phyloP scores from a whole-genome alignment of 2,113 vertebrate species.

The Gobio gobio region DNA sequence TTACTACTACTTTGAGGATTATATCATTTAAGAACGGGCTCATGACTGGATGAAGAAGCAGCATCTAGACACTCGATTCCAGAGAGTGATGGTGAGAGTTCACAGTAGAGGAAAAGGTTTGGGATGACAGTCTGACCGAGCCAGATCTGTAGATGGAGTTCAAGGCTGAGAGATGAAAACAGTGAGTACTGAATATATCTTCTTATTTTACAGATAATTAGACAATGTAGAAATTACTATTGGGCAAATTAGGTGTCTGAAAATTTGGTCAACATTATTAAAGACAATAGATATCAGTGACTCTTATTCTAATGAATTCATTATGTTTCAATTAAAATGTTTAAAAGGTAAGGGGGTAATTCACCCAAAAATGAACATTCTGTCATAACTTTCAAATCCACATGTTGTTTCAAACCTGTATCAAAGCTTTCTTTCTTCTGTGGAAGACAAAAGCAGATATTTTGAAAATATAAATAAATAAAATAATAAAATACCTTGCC shows the following conservation, averaged over 20 bases:
- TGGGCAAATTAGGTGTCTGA: not conserved
- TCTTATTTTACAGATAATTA: not conserved
- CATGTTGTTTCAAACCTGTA: not conserved
- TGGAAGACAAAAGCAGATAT: not conserved
- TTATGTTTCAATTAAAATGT: not conserved
- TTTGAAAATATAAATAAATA: not conserved
- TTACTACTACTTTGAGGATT: constrained; percentile 16
- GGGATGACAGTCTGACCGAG: not conserved
- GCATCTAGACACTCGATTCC: not conserved
- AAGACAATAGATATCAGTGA: not conserved
- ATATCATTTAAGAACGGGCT: not conserved
- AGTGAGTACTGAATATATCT: constrained; percentile 23
- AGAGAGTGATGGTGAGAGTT: not conserved
- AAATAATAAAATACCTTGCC: not conserved
- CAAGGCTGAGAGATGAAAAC: constrained; percentile 18
- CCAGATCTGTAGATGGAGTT: constrained; percentile 20
- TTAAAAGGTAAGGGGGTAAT: not conserved
- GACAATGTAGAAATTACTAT: not conserved
- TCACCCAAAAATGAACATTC: not conserved
- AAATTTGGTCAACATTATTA: not conserved
- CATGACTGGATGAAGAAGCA: not conserved
- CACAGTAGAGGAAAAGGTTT: not conserved
- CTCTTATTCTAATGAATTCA: not conserved
- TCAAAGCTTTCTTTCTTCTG: no score
- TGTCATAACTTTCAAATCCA: not conserved